A percentile compares a stretch with the other conserved stretches of the same genome.
Evolutionary conservation across 2,797 vertebrate genomes (phyloP).

Genomic region (Anomalospiza imberbis): DNA sequence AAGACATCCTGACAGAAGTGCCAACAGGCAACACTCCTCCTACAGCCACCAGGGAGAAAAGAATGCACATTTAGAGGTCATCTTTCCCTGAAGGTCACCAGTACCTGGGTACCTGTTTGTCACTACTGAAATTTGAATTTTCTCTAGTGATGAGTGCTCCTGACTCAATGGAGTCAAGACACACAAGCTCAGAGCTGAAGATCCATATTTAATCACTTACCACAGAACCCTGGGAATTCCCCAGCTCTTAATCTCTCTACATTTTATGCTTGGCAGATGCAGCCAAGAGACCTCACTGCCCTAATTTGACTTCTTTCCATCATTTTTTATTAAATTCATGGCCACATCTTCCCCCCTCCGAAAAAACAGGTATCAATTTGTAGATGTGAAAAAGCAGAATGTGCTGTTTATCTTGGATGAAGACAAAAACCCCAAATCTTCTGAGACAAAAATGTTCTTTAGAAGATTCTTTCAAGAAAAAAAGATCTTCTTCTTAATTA

Average conservation of each 20-base stretch:
- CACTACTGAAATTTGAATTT: background rate
- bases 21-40: conserved; percentile 70
- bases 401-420: background rate
- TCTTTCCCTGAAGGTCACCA: background rate
- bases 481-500: background rate
- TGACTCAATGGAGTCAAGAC: background rate
- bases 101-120: background rate
- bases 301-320: background rate
- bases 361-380: background rate
- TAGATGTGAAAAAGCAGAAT: background rate
- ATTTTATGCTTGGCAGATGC: background rate
- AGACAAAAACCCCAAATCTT: background rate
- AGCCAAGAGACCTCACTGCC: background rate
- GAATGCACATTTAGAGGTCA: conserved; percentile 60
- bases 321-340: background rate
- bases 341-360: background rate
- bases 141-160: conserved; percentile 42
- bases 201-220: conserved; percentile 27
- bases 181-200: background rate
- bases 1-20: conserved; percentile 74
- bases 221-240: background rate
- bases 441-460: background rate
- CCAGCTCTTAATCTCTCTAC: background rate
- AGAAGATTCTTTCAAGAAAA: background rate
- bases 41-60: conserved; percentile 67